Percentiles rank a stretch among this genome's conserved stretches.
These are phyloP conservation scores for Oscheius sp. DNA, from an alignment of 1,140 invertebrate genomes.

Conservation along the genomic window DNA sequence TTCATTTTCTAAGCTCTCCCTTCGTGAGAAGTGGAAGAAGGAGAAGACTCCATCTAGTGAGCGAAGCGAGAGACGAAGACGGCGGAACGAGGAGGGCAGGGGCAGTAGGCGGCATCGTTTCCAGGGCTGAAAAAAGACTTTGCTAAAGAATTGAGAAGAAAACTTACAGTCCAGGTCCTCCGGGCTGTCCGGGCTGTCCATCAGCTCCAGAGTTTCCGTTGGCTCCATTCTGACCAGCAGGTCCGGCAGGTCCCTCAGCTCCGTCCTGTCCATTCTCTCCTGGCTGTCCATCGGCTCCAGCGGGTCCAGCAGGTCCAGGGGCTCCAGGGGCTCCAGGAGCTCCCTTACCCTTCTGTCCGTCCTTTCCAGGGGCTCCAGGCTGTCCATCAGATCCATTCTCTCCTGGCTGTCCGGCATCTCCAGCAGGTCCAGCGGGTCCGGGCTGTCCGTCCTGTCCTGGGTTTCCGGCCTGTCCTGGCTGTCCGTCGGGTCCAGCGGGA, in stretches of 20 bases:
- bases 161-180: constrained; percentile 23
- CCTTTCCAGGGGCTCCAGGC: constrained; percentile 19
- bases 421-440: constrained; percentile 16
- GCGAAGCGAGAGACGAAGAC: constrained; percentile 19
- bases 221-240: constrained; percentile 21
- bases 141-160: too few relatives aligned
- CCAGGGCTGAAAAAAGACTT: constrained; percentile 13
- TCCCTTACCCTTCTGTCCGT: constrained; percentile 26
- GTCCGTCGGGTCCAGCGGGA: constrained; percentile 11
- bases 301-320: constrained; percentile 17
- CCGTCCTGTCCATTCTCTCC: constrained; percentile 20
- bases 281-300: constrained; percentile 8
- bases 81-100: constrained; percentile 30
- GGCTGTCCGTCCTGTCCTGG: constrained; percentile 25
- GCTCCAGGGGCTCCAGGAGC: constrained; percentile 15
- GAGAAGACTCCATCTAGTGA: not conserved
- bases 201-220: constrained; percentile 22
- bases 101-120: constrained; percentile 31
- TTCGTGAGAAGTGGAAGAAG: not conserved
- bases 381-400: constrained; percentile 5
- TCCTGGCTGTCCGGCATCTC: constrained; percentile 25
- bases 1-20: not conserved
- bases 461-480: constrained; percentile 11
- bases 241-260: constrained; percentile 23
- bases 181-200: constrained; percentile 27